Evolutionary conservation across 2,113 vertebrate species (phyloP).

Genomic region (Coracopsis vasa): DNA sequence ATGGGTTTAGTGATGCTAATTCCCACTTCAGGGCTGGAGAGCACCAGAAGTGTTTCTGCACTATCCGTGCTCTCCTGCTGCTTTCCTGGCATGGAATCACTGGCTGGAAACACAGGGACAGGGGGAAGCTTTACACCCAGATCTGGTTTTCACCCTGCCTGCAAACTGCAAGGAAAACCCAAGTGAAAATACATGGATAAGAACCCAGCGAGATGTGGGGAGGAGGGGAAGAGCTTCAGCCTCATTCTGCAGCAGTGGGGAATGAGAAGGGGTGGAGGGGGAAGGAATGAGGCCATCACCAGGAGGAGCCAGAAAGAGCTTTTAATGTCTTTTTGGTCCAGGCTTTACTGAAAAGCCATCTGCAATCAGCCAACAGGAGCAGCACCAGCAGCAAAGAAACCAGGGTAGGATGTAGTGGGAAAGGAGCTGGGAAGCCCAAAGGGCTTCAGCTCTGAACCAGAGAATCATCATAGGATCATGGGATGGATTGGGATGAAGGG

Average conservation of each 20-base stretch:
- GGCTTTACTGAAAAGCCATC: neutral
- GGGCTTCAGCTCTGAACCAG: neutral
- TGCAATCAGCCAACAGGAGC: neutral
- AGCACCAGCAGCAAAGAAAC: neutral
- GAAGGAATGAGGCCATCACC: neutral
- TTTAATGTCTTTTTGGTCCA: neutral
- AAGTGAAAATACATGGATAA: rapidly evolving
- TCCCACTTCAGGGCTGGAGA: neutral
- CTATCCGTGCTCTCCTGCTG: neutral
- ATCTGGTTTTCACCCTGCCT: neutral
- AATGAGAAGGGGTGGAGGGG: rapidly evolving
- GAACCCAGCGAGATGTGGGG: rapidly evolving
- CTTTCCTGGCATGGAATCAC: rapidly evolving
- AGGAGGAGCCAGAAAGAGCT: rapidly evolving
- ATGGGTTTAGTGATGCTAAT: neutral
- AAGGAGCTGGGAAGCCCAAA: neutral
- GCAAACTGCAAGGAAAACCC: neutral
- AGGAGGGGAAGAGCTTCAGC: neutral
- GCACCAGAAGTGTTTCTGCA: neutral
- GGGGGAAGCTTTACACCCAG: neutral
- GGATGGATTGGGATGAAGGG: neutral
- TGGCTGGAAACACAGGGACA: neutral
- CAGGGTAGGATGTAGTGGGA: rapidly evolving
- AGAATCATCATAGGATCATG: neutral
- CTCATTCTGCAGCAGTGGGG: rapidly evolving